Evolutionary conservation across 1,140 invertebrate genomes (phyloP), one percentile per base, ranked within the genome.

Genomic region (Atta cephalotes): DNA sequence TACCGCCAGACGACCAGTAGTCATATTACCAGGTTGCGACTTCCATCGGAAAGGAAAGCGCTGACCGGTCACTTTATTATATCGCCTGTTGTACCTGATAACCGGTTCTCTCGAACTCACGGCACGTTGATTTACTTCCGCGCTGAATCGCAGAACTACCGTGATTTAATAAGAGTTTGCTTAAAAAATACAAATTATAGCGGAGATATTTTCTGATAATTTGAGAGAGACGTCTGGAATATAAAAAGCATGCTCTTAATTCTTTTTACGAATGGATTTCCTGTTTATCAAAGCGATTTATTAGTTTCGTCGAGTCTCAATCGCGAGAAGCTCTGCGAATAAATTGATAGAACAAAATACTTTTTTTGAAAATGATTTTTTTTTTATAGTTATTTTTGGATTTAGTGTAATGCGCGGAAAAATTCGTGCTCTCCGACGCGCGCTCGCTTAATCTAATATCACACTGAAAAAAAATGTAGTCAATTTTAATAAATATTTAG

Each of bases 1-100:
- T 71, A 81, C 10, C 25, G 53, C 51, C 51, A 56, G 65, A 81
- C 51, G 51, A 81, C 21, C 66, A 71, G 51, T 58, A 81, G 79
- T 81, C 78, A 39, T 81, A 81, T 81, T 81, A 81, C 35, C 39
- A 9, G 31, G 21, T 45, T 58, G 79, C 49, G 66, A 81, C 31
- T 81, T 25, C 65, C 51, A 81, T 81, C 31, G 78, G 63, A 70
- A 81, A 70, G 14, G 65, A 70, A 81, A 81, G 66, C 66, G 66
- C 79, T 81, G 79, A 71, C 79, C 65, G 66, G 51, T 81, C 79
- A 60, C 16, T 81, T 81, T 71, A 71, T 81, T 81, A 81, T 58
- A 71, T 81, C 10, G 66, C 66, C 25, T 21, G 49, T 49, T 31
- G 66, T 71, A 71, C 25, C 35, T 31, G 65, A 6, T 35, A 81